phyloP scores from a whole-genome alignment of 30 jellyfish, hydroid and myxozoan species.

The Hydractinia symbiolongicarpus region DNA sequence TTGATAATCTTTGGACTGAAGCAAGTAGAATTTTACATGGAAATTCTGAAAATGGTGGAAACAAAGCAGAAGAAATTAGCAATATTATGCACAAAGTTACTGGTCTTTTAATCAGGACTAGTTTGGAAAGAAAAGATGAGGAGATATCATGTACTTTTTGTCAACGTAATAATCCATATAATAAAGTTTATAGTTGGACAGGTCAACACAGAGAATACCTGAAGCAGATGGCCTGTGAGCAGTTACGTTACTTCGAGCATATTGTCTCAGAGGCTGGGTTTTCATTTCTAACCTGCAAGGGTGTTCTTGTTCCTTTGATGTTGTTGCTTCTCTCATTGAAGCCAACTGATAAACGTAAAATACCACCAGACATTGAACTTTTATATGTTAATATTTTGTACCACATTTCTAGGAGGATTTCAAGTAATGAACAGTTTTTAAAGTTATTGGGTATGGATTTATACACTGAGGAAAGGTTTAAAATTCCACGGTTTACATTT shows the following conservation, averaged over 20 bases:
- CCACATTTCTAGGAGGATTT: conserved; percentile 49
- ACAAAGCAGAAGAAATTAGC: too few species aligned
- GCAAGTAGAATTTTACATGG: too few species aligned
- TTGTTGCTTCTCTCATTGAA: conserved; percentile 57
- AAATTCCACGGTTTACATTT: conserved; percentile 68
- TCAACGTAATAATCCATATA: conserved; percentile 32
- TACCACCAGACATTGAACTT: conserved; percentile 70
- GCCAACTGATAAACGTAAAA: conserved; percentile 73
- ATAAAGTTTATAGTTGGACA: conserved; percentile 71
- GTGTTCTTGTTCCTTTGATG: conserved; percentile 51
- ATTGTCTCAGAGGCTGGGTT: conserved; percentile 47
- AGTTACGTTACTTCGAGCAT: conserved; percentile 27
- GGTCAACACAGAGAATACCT: conserved; percentile 46
- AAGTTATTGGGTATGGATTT: conserved; percentile 29
- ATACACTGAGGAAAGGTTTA: conserved; percentile 60
- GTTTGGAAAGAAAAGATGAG: not conserved
- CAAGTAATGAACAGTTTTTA: conserved; percentile 44
- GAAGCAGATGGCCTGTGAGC: conserved; percentile 57
- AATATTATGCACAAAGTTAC: not conserved
- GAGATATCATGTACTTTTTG: conserved; percentile 26
- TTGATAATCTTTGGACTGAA: too few species aligned
- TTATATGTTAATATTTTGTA: conserved; percentile 47
- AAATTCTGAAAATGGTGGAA: too few species aligned
- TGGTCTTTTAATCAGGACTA: not conserved
- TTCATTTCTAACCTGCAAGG: conserved; percentile 37